Base-by-base conservation (phyloP, 2,888 invertebrate genomes). In the Merodon equestris region DNA sequence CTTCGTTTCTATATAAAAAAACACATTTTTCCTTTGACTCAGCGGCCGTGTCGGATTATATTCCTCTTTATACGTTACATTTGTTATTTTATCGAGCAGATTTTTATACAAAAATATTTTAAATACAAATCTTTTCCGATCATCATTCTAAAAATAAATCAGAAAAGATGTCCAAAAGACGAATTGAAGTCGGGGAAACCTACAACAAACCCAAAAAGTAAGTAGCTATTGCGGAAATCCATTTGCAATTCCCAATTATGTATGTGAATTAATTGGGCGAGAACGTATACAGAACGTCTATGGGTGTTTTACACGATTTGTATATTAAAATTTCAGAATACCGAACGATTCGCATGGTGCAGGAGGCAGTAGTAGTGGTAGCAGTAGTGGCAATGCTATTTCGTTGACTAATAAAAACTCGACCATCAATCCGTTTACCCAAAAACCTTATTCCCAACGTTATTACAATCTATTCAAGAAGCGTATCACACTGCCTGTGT, bases 401-500 rank as follows among this genome's bases (percentile, higher is more conserved):
- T 40, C 85, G 36, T 68, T 84, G 1, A 90, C 90, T 60, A 84
- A 86, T 72, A 82, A 86, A 0, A 84, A 89, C 27, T 90, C 92
- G 0, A 91, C 92, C 0, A 89, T 94, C 7, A 98, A 98, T 87
- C 93, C 94, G 0, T 95, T 94, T 84, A 96, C 93, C 83, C 93
- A 94, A 18, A 90, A 94, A 70, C 95, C 97, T 0, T 98, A 94
- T 87, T 96, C 98, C 0, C 93, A 94, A 51, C 93, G 95, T 81
- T 99, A 97, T 87, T 94, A 96, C 88, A 96, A 97, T 83, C 91
- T 97, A 56, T 94, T 95, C 76, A 93, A 95, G 63, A 97, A 98
- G 84, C 92, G 99, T 36, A 94, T 96, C 34, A 93, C 94, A 1
- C 90, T 99, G 74, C 99, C 99, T 0, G 99, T 99, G 0, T 99